Percentiles rank a stretch among this genome's conserved stretches.
Conservation (phyloP, 2,113 vertebrate species). For the Nanorana parkeri region DNA sequence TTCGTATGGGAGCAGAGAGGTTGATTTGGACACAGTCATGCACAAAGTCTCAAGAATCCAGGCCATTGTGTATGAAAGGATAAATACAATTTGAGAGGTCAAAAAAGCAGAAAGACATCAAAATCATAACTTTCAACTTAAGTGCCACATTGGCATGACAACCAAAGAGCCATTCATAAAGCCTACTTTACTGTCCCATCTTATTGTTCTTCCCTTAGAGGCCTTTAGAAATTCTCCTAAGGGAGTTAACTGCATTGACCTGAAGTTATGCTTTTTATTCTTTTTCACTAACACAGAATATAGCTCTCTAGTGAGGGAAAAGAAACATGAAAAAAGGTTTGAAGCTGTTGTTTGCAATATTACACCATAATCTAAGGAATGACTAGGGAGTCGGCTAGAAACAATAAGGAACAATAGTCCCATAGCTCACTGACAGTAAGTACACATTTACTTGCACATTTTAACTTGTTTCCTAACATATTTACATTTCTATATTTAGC, state of each 20-base stretch:
- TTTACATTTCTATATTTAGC: too few relatives aligned
- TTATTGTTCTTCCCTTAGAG: neutral
- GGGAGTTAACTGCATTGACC: slow-evolving; percentile 31
- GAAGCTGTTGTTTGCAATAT: slow-evolving; percentile 4
- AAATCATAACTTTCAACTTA: neutral
- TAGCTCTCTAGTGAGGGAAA: neutral
- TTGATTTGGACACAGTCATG: neutral
- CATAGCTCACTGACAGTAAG: too few relatives aligned
- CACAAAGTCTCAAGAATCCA: too few relatives aligned
- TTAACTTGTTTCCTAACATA: too few relatives aligned
- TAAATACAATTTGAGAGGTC: slow-evolving; percentile 8
- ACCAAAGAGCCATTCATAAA: slow-evolving; percentile 12
- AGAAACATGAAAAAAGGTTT: neutral
- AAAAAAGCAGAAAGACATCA: slow-evolving; percentile 24
- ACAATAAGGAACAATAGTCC: too few relatives aligned
- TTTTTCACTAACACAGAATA: slow-evolving; percentile 6
- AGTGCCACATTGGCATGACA: neutral
- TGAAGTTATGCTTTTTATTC: slow-evolving; percentile 28
- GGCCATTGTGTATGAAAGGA: neutral
- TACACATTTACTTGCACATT: too few relatives aligned
- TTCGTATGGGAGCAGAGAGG: neutral
- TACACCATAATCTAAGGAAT: neutral
- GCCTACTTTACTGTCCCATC: neutral
- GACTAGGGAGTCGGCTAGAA: too few relatives aligned
- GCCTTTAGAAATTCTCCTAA: slow-evolving; percentile 3